phyloP scores from a whole-genome alignment of 2,113 vertebrate genomes.

The Gallinago media region DNA sequence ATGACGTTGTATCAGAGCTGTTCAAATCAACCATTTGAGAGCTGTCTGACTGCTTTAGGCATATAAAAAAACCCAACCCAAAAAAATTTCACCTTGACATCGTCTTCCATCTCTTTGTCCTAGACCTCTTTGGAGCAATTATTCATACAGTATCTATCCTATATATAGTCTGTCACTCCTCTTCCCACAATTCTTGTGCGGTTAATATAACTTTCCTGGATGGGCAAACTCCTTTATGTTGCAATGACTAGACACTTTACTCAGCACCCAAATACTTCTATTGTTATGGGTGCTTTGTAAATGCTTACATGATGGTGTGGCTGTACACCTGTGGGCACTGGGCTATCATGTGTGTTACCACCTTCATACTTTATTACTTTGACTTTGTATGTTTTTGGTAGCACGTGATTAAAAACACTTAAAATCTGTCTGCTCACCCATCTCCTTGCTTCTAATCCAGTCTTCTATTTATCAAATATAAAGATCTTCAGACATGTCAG shows the following conservation, averaged over 20 bases:
- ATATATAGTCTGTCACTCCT: neutral
- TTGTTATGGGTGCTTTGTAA: neutral
- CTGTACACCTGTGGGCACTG: neutral
- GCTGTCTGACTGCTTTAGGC: neutral
- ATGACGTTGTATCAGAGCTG: constrained; percentile 13
- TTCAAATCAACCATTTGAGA: constrained; percentile 38
- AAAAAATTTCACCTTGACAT: neutral
- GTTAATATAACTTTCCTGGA: neutral
- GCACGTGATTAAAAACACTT: neutral
- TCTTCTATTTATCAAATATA: neutral
- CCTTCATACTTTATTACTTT: neutral
- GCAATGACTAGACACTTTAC: neutral
- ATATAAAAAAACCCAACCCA: too few species aligned
- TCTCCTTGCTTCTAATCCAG: neutral
- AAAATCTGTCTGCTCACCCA: neutral
- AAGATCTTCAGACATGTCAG: neutral
- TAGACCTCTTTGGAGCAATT: neutral
- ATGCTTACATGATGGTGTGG: rapidly evolving
- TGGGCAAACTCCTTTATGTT: neutral
- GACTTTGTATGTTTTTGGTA: neutral
- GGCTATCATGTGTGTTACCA: neutral
- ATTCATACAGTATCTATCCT: neutral
- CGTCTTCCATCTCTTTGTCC: neutral
- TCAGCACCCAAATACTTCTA: neutral
- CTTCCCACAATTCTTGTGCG: neutral